These are phyloP conservation scores for Gryllus longicercus DNA, from an alignment of 2,888 invertebrate species.

Conservation along the genomic window DNA sequence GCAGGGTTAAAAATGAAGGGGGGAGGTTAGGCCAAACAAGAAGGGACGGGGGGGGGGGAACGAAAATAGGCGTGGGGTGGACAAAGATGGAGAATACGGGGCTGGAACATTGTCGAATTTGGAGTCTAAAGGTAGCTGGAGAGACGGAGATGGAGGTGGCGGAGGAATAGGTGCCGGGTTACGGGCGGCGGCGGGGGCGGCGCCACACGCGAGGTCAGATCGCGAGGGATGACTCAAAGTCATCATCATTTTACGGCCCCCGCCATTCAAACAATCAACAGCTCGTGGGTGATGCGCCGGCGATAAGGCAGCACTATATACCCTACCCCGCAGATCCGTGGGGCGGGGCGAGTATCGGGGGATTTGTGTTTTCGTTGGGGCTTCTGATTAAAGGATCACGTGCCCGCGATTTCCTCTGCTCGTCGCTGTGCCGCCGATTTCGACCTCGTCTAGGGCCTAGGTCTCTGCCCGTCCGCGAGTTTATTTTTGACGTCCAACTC, in stretches of 20 bases:
- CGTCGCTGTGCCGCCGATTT: no score
- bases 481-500: no score
- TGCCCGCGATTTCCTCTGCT: neutral
- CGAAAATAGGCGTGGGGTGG: no score
- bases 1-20: no score
- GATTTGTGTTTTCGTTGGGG: neutral
- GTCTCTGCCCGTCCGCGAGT: no score
- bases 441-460: no score
- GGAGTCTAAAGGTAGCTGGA: neutral
- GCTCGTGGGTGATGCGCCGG: neutral
- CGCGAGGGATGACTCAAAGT: neutral
- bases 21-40: no score
- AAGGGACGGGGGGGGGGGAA: no score
- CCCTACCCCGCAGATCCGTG: neutral
- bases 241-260: neutral
- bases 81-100: no score
- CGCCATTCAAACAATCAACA: constrained; percentile 10
- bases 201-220: neutral
- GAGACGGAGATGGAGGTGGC: neutral
- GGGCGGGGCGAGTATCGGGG: neutral
- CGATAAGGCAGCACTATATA: neutral
- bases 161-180: neutral
- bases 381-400: neutral
- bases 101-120: no score
- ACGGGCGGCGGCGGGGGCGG: neutral